Conservation (phyloP, 2,797 vertebrate genomes). For the Emys orbicularis region DNA sequence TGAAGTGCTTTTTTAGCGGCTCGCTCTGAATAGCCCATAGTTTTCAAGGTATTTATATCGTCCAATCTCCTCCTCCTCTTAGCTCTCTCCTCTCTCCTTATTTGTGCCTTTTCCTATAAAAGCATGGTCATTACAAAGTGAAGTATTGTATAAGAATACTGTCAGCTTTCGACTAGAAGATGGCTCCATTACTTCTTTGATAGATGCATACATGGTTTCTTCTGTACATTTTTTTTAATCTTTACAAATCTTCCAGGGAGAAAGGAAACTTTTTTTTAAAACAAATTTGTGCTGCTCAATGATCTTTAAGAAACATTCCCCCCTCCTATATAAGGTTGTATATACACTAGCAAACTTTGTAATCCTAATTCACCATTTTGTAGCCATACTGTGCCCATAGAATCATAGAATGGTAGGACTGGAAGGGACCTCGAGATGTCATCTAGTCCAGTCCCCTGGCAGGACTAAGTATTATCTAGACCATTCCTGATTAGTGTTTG, state of each 20-base stretch:
- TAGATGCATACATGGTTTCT: background rate
- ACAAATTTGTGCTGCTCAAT: conserved; percentile 46
- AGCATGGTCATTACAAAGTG: background rate
- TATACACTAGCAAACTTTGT: conserved; percentile 14
- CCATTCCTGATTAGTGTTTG: background rate
- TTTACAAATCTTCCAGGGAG: conserved; percentile 31
- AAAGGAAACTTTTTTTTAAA: background rate
- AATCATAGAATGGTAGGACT: background rate
- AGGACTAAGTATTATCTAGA: background rate
- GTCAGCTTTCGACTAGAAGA: background rate
- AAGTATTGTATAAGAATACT: background rate
- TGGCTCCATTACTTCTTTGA: background rate
- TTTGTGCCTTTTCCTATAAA: conserved; percentile 88
- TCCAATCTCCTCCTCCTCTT: conserved; percentile 84
- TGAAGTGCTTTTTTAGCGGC: conserved; percentile 88
- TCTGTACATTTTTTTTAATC: background rate
- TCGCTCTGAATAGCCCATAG: conserved; percentile 86
- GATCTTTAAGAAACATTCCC: background rate
- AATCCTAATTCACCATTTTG: background rate
- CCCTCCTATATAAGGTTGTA: conserved; percentile 26
- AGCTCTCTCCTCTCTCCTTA: conserved; percentile 85
- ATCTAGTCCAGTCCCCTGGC: background rate
- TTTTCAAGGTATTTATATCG: conserved; percentile 81
- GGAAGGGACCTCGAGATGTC: background rate
- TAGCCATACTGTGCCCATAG: background rate